Evolutionary conservation across 2,888 invertebrate species (phyloP).

Genomic region (Tolmerus cingulatus): DNA sequence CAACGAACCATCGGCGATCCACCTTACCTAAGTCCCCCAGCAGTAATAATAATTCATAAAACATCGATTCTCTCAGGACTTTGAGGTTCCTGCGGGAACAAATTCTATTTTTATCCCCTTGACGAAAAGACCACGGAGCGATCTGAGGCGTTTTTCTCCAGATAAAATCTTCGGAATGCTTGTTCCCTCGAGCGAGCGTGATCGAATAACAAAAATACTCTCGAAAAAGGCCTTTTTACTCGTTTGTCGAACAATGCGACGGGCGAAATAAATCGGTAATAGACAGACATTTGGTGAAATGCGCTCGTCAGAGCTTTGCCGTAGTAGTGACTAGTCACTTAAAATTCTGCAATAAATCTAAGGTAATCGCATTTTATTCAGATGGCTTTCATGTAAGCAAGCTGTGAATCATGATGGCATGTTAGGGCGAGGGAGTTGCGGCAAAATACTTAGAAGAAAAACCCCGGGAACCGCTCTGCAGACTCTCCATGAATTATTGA

Average conservation of each 20-base stretch:
- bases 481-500: background rate
- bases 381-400: background rate
- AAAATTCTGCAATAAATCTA: background rate
- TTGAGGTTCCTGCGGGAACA: constrained; percentile 1
- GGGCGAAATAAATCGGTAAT: background rate
- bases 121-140: background rate
- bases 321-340: background rate
- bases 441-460: background rate
- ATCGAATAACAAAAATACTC: background rate
- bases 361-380: background rate
- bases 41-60: background rate
- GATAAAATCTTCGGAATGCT: constrained; percentile 25
- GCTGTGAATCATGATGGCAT: background rate
- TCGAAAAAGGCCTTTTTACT: constrained; percentile 36
- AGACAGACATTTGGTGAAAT: background rate
- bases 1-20: background rate
- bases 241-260: background rate
- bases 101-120: constrained; percentile 34
- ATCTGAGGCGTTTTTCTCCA: constrained; percentile 17
- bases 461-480: background rate
- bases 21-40: background rate
- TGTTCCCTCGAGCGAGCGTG: background rate
- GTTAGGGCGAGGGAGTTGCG: background rate
- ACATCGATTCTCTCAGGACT: background rate
- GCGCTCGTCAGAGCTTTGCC: background rate